phyloP scores from a whole-genome alignment of 2,113 vertebrate genomes.

The Chitala chitala region DNA sequence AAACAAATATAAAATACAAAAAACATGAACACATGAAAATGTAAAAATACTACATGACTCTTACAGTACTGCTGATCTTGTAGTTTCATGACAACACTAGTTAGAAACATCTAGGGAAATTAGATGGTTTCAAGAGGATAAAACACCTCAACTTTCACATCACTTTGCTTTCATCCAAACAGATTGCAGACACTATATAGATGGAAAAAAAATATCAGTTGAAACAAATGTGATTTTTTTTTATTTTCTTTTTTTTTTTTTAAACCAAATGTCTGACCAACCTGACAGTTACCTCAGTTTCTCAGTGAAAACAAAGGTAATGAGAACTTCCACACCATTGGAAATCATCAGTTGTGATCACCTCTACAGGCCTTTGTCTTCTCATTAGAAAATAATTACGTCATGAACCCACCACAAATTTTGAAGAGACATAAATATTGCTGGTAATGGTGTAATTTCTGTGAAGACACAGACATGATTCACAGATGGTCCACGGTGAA shows the following conservation, averaged over 20 bases:
- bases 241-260: too few relatives aligned
- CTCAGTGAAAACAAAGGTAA: too few relatives aligned
- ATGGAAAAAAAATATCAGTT: too few relatives aligned
- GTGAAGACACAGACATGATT: slow-evolving; percentile 36
- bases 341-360: slow-evolving; percentile 37
- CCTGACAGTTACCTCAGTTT: not conserved
- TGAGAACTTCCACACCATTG: slow-evolving; percentile 25
- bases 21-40: slow-evolving; percentile 20
- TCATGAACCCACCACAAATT: slow-evolving; percentile 48
- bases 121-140: not conserved
- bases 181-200: too few relatives aligned
- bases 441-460: too few relatives aligned
- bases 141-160: too few relatives aligned
- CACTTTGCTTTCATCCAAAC: too few relatives aligned
- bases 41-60: slow-evolving; percentile 11
- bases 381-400: slow-evolving; percentile 34
- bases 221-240: too few relatives aligned
- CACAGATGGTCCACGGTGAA: slow-evolving; percentile 22
- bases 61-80: slow-evolving; percentile 23
- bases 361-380: not conserved
- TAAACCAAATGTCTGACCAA: not conserved
- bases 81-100: not conserved
- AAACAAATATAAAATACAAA: slow-evolving; percentile 23
- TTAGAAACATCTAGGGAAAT: not conserved
- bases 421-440: slow-evolving; percentile 61